phyloP scores from a whole-genome alignment of 1,140 invertebrate genomes.

The Ceratoteleas bidentatus region DNA sequence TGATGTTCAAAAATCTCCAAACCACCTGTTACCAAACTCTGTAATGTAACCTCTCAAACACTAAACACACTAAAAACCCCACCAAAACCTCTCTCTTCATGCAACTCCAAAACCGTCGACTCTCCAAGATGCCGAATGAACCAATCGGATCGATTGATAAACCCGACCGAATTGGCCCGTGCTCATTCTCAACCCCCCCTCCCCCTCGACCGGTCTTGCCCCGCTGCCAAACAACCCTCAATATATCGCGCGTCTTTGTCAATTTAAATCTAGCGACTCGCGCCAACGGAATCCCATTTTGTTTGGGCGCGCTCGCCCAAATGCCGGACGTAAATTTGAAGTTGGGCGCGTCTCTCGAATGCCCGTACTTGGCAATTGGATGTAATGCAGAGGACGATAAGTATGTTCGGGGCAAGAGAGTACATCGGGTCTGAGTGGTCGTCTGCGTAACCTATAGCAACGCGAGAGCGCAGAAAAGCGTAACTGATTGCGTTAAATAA shows the following conservation, averaged over 20 bases:
- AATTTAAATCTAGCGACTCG: slow-evolving; percentile 15
- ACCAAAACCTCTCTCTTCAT: too few species aligned
- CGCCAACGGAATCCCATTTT: slow-evolving; percentile 19
- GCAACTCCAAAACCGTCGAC: too few species aligned
- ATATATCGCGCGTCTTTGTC: slow-evolving; percentile 23
- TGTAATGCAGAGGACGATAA: slow-evolving; percentile 34
- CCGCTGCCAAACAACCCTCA: slow-evolving; percentile 6
- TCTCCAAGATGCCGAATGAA: too few species aligned
- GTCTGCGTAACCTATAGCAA: slow-evolving; percentile 23
- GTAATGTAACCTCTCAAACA: too few species aligned
- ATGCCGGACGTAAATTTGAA: slow-evolving; percentile 31
- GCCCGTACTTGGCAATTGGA: slow-evolving; percentile 31
- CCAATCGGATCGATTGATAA: background rate
- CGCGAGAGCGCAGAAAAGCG: background rate
- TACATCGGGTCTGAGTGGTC: slow-evolving; percentile 19
- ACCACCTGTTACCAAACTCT: too few species aligned
- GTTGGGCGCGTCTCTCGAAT: slow-evolving; percentile 33
- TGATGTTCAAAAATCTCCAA: too few species aligned
- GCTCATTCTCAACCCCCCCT: too few species aligned
- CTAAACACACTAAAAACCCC: too few species aligned
- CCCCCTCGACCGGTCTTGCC: too few species aligned
- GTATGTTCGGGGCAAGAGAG: slow-evolving; percentile 23
- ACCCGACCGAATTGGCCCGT: background rate
- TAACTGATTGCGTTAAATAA: background rate
- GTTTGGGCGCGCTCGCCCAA: background rate